Evolutionary conservation across 2,797 vertebrate species (phyloP), one percentile per base, ranked within the genome.

Genomic region (Pteropus rufus): DNA sequence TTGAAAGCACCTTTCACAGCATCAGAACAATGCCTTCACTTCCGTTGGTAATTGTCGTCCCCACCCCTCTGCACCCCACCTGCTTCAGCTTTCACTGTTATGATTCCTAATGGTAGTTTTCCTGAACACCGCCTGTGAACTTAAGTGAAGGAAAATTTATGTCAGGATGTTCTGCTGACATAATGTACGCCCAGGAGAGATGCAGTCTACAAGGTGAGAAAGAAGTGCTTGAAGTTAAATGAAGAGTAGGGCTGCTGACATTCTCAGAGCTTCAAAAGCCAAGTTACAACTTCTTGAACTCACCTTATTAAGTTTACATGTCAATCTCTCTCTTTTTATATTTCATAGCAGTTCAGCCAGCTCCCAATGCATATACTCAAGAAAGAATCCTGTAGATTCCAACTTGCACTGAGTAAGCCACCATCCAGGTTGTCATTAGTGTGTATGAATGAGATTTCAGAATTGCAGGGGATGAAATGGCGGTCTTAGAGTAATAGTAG

Each of bases 1-100:
- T 94, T 83, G 91, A 94, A 96, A 95, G 58, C 70, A 80, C 65
- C 69, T 81, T 96, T 93, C 58, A 72, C 10, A 26, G 77, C 79
- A 11, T 80, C 31, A 58, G 94, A 96, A 95, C 89, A 91, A 96
- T 88, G 70, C 73, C 67, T 86, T 31, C 24, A 15, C 56, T 67
- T 89, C 79, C 65, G 52, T n/a, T 54, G 9, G 0, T 54, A 73
- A 87, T 60, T 76, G 52, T 76, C 41, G 0, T 62, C 34, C 69
- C 64, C 31, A 65, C 79, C 73, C n/a, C 36, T 58, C 52, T 10
- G 31, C 67, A 34, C 52, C 80, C 60, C 46, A 65, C 86, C 54
- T 1, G 10, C 23, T 82, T 73, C 77, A 19, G 3, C 49, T 77
- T 86, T 49, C 79, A 44, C 31, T 39, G n/a, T 64, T 84, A 11